These are phyloP conservation scores for Halcyon chelicuti DNA, from an alignment of 2,797 vertebrate species.

Conservation along the genomic window DNA sequence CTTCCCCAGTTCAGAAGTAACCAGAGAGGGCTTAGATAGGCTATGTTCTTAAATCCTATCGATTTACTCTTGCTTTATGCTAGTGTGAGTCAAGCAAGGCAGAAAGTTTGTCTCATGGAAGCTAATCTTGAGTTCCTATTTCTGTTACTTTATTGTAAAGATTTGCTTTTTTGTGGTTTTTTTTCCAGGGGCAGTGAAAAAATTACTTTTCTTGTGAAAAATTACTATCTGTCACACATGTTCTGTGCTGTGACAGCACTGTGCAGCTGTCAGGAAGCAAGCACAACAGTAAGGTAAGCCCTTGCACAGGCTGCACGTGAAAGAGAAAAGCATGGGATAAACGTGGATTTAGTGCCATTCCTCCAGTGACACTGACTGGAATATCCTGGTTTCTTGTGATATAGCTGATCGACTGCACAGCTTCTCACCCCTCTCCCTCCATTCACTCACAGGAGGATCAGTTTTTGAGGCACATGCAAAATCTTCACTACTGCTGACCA, in stretches of 20 bases:
- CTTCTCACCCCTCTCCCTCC: neutral
- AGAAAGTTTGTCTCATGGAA: neutral
- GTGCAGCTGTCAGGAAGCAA: neutral
- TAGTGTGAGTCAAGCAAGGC: neutral
- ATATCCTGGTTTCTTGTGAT: neutral
- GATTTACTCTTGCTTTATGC: neutral
- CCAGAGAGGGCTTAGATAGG: neutral
- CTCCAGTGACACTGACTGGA: neutral
- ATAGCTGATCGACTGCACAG: neutral
- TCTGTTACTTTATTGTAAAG: neutral
- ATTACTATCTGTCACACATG: neutral
- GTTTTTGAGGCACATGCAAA: neutral
- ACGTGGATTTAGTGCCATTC: neutral
- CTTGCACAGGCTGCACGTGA: neutral
- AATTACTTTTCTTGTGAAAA: neutral
- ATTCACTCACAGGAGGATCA: neutral
- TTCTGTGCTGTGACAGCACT: neutral
- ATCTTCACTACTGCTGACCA: neutral
- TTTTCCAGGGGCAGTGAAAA: neutral
- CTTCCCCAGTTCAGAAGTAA: neutral
- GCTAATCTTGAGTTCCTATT: neutral
- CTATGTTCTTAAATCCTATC: neutral
- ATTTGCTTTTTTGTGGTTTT: neutral
- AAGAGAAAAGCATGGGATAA: neutral
- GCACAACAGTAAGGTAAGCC: neutral